phyloP scores from a whole-genome alignment of 2,797 vertebrate genomes.

The Acestrorhynchus altus region DNA sequence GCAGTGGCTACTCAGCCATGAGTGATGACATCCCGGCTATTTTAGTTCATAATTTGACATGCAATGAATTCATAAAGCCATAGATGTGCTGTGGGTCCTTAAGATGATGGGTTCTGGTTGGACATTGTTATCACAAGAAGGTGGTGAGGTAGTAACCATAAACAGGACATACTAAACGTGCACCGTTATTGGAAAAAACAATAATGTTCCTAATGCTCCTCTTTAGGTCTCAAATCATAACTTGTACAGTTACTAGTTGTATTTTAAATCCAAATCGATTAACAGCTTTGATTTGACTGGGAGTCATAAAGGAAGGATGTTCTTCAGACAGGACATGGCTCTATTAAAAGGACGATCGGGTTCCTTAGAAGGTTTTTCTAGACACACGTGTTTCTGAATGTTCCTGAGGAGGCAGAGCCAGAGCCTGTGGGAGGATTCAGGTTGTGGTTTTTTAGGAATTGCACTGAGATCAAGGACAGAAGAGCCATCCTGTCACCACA shows the following conservation, averaged over 20 bases:
- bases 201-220: background rate
- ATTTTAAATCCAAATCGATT: background rate
- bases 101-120: background rate
- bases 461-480: background rate
- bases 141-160: background rate
- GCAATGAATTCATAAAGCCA: background rate
- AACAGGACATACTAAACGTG: background rate
- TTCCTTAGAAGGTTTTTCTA: background rate
- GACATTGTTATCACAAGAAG: slow-evolving; percentile 5
- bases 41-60: slow-evolving; percentile 6
- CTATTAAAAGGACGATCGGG: background rate
- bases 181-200: background rate
- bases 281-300: background rate
- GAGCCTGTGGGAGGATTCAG: slow-evolving; percentile 5
- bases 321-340: background rate
- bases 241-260: background rate
- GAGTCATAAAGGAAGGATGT: background rate
- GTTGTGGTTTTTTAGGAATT: slow-evolving; percentile 9
- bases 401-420: background rate
- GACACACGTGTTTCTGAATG: background rate
- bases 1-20: background rate
- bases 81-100: background rate
- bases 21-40: slow-evolving; percentile 24
- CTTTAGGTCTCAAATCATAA: background rate
- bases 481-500: background rate